phyloP scores from a whole-genome alignment of 2,113 vertebrate species.

The Ibidorhyncha struthersii region DNA sequence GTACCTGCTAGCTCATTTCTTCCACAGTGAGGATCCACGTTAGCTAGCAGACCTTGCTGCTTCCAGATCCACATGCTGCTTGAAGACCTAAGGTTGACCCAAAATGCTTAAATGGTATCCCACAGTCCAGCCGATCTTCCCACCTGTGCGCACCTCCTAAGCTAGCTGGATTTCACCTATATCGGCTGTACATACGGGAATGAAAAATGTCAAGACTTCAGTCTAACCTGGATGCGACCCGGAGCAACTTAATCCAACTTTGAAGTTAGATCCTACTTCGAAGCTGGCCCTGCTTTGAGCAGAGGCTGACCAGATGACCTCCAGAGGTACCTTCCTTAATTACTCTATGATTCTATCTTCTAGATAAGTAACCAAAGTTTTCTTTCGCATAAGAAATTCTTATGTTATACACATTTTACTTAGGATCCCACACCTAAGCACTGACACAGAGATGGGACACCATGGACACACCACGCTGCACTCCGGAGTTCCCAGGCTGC shows the following conservation, averaged over 20 bases:
- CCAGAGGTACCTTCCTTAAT: not conserved
- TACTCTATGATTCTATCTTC: not conserved
- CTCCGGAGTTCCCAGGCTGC: not conserved
- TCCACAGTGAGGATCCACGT: not conserved
- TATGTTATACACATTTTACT: not conserved
- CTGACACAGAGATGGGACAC: not conserved
- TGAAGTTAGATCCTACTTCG: not conserved
- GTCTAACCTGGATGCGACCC: not conserved
- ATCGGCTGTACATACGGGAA: not conserved
- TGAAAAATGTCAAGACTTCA: not conserved
- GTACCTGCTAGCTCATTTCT: not conserved
- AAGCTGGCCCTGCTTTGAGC: not conserved
- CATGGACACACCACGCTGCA: not conserved
- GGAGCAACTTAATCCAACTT: not conserved
- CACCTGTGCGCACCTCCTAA: not conserved
- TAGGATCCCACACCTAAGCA: not conserved
- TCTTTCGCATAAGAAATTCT: not conserved
- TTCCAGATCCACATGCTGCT: not conserved
- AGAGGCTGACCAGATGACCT: not conserved
- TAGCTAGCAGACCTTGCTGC: not conserved
- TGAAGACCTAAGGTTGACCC: not conserved
- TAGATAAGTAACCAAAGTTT: not conserved
- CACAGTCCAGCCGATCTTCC: not conserved
- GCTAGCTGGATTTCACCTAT: not conserved
- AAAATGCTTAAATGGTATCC: not conserved